Percentiles rank a stretch among this genome's conserved stretches.
These are phyloP conservation scores for Beris chalybata DNA, from an alignment of 2,888 invertebrate species.

Conservation along the genomic window DNA sequence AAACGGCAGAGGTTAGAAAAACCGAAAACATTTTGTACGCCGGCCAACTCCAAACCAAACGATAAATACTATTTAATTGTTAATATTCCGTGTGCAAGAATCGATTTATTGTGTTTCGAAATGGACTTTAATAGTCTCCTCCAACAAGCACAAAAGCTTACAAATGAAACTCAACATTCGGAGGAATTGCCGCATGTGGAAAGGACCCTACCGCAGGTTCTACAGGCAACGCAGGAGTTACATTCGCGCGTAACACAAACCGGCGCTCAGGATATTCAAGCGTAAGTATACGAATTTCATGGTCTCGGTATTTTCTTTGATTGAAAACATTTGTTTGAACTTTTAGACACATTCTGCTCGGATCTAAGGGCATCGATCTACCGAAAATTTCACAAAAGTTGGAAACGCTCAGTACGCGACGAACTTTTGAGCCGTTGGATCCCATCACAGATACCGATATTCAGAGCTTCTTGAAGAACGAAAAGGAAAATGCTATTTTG, in stretches of 20 bases:
- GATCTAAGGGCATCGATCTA: slow-evolving; percentile 89
- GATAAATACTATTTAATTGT: too few species aligned
- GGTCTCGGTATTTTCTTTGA: neutral
- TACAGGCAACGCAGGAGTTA: slow-evolving; percentile 87
- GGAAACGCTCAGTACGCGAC: slow-evolving; percentile 81
- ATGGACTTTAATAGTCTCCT: slow-evolving; percentile 84
- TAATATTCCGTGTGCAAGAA: too few species aligned
- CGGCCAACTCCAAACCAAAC: too few species aligned
- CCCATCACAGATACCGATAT: slow-evolving; percentile 91
- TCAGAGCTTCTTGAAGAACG: slow-evolving; percentile 86
- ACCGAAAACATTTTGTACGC: too few species aligned
- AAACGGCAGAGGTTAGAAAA: too few species aligned
- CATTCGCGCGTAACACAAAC: slow-evolving; percentile 84
- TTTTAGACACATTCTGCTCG: slow-evolving; percentile 81
- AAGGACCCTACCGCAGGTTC: slow-evolving; percentile 85
- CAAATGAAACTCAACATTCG: slow-evolving; percentile 83
- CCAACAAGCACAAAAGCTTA: slow-evolving; percentile 88
- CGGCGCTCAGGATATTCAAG: slow-evolving; percentile 88
- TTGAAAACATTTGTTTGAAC: neutral
- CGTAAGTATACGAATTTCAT: slow-evolving; percentile 60
- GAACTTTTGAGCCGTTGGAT: slow-evolving; percentile 86
- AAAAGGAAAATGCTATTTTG: slow-evolving; percentile 90
- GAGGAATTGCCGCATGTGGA: slow-evolving; percentile 85
- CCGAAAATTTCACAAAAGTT: slow-evolving; percentile 91
- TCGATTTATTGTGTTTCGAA: neutral